A percentile compares a stretch with the other conserved stretches of the same genome.
phyloP scores from a whole-genome alignment of 1,140 invertebrate species.

The Oryctes rhinoceros region DNA sequence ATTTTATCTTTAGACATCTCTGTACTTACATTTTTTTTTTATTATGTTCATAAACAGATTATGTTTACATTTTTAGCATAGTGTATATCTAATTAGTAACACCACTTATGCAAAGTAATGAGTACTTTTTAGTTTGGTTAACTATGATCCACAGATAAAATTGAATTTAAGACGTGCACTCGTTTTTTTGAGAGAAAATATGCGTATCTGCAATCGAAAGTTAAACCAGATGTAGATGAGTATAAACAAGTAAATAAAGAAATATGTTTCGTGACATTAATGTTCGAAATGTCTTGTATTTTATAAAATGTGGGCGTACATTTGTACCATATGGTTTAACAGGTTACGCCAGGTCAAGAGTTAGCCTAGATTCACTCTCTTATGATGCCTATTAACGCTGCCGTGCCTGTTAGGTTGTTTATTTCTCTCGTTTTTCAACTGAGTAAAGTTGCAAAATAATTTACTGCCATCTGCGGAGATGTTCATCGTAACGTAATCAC shows the following conservation, averaged over 20 bases:
- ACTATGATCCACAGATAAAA: too few relatives aligned
- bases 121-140: too few relatives aligned
- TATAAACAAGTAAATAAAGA: slow-evolving; percentile 27
- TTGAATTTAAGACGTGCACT: too few relatives aligned
- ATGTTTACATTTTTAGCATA: too few relatives aligned
- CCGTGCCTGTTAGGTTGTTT: slow-evolving; percentile 12
- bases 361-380: slow-evolving; percentile 42
- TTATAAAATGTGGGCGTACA: slow-evolving; percentile 29
- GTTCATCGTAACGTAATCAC: too few relatives aligned
- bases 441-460: background rate
- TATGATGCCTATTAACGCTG: slow-evolving; percentile 12
- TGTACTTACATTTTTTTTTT: too few relatives aligned
- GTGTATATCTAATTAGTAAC: too few relatives aligned
- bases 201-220: background rate
- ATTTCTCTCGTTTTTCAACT: background rate
- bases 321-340: slow-evolving; percentile 40
- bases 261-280: slow-evolving; percentile 1
- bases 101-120: too few relatives aligned
- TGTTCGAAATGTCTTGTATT: background rate
- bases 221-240: background rate
- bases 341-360: slow-evolving; percentile 42
- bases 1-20: too few relatives aligned
- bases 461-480: background rate
- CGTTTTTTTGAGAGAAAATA: background rate
- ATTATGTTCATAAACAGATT: too few relatives aligned